Conservation (phyloP, 2,888 invertebrate genomes). For the Heliconius ismenius region DNA sequence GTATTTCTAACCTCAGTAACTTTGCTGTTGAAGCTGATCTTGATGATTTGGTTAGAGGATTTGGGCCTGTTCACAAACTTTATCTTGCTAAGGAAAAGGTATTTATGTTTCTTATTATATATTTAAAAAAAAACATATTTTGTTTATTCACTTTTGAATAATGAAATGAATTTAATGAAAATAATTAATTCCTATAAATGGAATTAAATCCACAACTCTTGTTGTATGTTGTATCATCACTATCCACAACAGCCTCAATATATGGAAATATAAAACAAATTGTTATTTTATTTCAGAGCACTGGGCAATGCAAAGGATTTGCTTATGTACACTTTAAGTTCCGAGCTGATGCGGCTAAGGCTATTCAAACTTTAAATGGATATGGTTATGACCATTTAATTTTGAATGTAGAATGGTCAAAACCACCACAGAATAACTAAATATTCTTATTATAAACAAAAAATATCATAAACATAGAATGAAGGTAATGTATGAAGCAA, state of each 20-base stretch:
- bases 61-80: conserved; percentile 95
- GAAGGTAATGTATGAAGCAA: neutral
- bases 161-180: neutral
- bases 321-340: conserved; percentile 98
- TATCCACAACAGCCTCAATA: neutral
- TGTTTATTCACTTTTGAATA: too few species aligned
- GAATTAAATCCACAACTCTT: too few species aligned
- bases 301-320: conserved; percentile 96
- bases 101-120: conserved; percentile 19
- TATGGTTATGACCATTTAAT: conserved; percentile 99
- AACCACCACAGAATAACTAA: conserved; percentile 85
- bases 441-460: conserved; percentile 8
- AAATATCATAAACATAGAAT: conserved; percentile 4
- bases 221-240: too few species aligned
- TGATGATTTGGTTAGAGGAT: conserved; percentile 96
- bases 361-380: conserved; percentile 93
- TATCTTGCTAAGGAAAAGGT: conserved; percentile 97
- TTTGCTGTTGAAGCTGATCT: conserved; percentile 97
- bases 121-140: too few species aligned
- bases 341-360: conserved; percentile 94
- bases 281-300: conserved; percentile 74
- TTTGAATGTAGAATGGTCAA: conserved; percentile 99
- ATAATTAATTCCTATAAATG: neutral
- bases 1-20: conserved; percentile 98
- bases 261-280: neutral